Base-by-base conservation (phyloP, 64 coral and sea anemone genomes). In the Porites australiensis region DNA sequence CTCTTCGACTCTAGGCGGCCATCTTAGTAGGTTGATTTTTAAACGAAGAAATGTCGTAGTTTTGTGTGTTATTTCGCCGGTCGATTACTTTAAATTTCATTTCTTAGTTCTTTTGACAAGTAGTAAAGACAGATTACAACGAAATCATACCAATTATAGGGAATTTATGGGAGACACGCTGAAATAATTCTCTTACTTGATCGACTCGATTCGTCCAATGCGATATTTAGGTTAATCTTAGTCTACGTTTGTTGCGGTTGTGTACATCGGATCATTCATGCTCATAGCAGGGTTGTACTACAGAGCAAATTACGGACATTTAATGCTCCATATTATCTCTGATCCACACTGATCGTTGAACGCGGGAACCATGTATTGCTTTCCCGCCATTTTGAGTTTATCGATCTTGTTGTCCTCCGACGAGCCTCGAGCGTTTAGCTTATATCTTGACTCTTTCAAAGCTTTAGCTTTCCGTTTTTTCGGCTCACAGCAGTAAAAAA, bases 361-460 rank as follows among this genome's bases (percentile, higher is more conserved):
- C 79, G 79, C 58, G 60, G 79, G 60, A 83, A 82, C 58, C 21
- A 47, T 83, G 10, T 27, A 19, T 4, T 0, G 4, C 59, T 67
- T 83, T 83, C 79, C 79, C 79, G 79, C 79, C 79, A 65, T 65
- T 83, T 83, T 65, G 65, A 11, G n/a, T 46, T 22, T 0, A 71
- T n/a, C 58, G 8, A 60, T 8, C 8, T 60, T 14, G 14, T 10
- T 60, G 58, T 10, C 18, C 21, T n/a, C 4, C 4, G 64, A 14
- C 21, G 15, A n/a, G 4, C 20, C 11, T 74, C 45, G 8, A 74
- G 8, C 37, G 0, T 46, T 9, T 16, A n/a, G 63, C 19, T 65
- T 65, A 4, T 13, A 18, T 13, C 21, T 44, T 48, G 2, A 47
- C 44, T 46, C 71, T 13, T 22, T 4, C n/a, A 3, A 10, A 10